Conservation (phyloP, 2,113 vertebrate genomes). For the Oncorhynchus masou region DNA sequence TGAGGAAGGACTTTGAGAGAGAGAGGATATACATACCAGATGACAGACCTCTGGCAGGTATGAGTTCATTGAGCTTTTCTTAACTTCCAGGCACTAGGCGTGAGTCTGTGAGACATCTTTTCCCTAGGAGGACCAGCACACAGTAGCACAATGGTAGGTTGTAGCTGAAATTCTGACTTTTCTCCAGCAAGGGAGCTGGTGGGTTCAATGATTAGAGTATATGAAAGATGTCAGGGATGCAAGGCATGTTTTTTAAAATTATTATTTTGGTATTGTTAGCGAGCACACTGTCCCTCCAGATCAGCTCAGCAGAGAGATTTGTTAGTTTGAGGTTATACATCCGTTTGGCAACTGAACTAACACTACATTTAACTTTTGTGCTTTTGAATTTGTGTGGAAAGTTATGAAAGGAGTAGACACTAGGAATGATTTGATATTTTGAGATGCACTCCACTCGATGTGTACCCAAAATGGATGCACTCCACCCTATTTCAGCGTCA, state of each 20-base stretch:
- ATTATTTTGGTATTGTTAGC: constrained; percentile 57
- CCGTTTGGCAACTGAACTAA: neutral
- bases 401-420: neutral
- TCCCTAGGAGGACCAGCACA: neutral
- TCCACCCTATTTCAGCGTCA: neutral
- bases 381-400: neutral
- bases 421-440: too few relatives aligned
- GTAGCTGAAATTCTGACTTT: constrained; percentile 26
- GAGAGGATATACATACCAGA: constrained; percentile 29
- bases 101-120: neutral
- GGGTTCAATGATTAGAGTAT: constrained; percentile 28
- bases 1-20: constrained; percentile 25
- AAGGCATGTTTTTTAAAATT: constrained; percentile 35
- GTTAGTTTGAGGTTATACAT: constrained; percentile 3
- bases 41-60: constrained; percentile 45
- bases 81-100: neutral
- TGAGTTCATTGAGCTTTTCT: constrained; percentile 37
- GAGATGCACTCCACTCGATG: too few relatives aligned
- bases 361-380: neutral
- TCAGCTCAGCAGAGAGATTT: constrained; percentile 29
- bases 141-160: constrained; percentile 18
- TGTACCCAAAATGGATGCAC: neutral
- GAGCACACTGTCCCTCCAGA: constrained; percentile 32
- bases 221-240: constrained; percentile 45
- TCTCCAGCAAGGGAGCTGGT: constrained; percentile 33